Conservation (phyloP, 2,888 invertebrate species). For the Patella caerulea region DNA sequence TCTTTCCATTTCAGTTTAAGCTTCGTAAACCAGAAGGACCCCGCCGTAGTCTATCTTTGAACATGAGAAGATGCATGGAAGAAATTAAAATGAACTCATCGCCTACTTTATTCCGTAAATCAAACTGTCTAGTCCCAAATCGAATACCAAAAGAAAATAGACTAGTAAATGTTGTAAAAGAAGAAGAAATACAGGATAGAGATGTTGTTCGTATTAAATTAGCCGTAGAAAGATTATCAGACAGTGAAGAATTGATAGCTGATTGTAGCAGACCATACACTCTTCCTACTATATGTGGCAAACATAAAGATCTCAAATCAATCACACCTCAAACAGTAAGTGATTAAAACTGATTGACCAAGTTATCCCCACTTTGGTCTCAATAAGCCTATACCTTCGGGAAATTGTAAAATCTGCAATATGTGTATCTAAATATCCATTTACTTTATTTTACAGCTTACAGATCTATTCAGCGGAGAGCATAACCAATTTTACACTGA, state of each 20-base stretch:
- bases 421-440: background rate
- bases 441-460: slow-evolving; percentile 37
- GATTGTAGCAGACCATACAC: slow-evolving; percentile 10
- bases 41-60: too few relatives aligned
- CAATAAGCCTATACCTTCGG: too few relatives aligned
- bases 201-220: background rate
- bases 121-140: too few relatives aligned
- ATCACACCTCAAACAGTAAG: slow-evolving; percentile 8
- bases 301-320: slow-evolving; percentile 22
- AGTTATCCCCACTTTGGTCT: too few relatives aligned
- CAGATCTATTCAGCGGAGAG: slow-evolving; percentile 79
- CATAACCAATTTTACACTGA: slow-evolving; percentile 78
- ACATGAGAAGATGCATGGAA: too few relatives aligned
- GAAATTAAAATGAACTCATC: too few relatives aligned
- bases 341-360: background rate
- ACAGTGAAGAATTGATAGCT: slow-evolving; percentile 1
- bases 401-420: background rate
- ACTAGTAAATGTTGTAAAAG: background rate
- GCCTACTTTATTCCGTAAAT: too few relatives aligned
- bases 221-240: slow-evolving; percentile 9
- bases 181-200: slow-evolving; percentile 1
- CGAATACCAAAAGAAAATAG: background rate
- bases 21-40: too few relatives aligned
- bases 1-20: too few relatives aligned
- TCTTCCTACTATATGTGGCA: slow-evolving; percentile 14